Conservation (phyloP, 2,113 vertebrate species). For the Phrynocephalus versicolor region DNA sequence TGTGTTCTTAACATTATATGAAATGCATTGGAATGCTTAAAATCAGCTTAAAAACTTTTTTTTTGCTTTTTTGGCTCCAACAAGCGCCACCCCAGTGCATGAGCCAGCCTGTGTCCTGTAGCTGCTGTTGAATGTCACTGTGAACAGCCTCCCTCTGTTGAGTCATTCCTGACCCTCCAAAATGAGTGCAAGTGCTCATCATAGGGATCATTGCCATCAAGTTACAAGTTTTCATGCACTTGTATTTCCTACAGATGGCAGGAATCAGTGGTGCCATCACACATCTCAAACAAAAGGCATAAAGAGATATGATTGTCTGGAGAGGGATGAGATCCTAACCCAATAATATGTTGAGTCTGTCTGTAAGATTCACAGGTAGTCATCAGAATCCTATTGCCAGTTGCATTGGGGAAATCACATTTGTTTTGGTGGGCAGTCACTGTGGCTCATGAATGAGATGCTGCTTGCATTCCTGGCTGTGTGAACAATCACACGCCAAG, state of each 20-base stretch:
- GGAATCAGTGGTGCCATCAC: background rate
- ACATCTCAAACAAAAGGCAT: background rate
- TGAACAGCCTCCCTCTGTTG: background rate
- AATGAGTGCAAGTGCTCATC: fast-evolving
- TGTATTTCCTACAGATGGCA: background rate
- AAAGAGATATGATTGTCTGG: background rate
- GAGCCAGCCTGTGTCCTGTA: background rate
- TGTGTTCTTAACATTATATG: slow-evolving; percentile 56
- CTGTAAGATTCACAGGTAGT: too few species aligned
- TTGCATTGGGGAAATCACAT: too few species aligned
- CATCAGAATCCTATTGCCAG: too few species aligned
- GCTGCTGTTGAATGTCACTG: background rate
- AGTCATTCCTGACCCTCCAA: slow-evolving; percentile 17
- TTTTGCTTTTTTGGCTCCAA: background rate
- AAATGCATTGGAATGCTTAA: slow-evolving; percentile 45
- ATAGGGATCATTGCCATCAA: background rate
- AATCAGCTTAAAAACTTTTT: background rate
- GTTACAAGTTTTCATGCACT: background rate
- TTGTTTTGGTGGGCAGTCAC: too few species aligned
- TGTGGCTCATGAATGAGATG: too few species aligned
- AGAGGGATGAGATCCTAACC: too few species aligned
- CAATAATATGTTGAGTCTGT: too few species aligned
- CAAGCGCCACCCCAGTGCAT: background rate
- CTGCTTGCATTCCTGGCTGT: too few species aligned
- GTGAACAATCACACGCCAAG: too few species aligned